These are phyloP conservation scores for Oophaga pumilio DNA, from an alignment of 2,113 vertebrate species.

Conservation along the genomic window DNA sequence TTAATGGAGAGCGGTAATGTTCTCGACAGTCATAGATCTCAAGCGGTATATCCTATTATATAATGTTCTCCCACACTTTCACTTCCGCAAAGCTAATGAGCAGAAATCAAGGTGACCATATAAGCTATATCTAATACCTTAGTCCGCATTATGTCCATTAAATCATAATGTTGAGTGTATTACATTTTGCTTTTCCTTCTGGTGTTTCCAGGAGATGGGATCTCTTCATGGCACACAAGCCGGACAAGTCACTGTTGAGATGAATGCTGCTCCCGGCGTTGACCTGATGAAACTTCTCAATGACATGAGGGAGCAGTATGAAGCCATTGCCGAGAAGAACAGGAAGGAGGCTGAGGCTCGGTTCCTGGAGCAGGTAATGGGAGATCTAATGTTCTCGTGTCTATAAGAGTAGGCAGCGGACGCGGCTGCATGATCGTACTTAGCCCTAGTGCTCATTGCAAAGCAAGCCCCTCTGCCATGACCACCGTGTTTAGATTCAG, in stretches of 20 bases:
- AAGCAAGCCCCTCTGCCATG: background rate
- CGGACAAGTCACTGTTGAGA: conserved; percentile 71
- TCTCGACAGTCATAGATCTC: too few relatives aligned
- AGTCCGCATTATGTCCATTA: background rate
- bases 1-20: too few relatives aligned
- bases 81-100: background rate
- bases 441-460: background rate
- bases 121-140: background rate
- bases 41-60: too few relatives aligned
- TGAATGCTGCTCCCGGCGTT: conserved; percentile 69
- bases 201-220: conserved; percentile 4
- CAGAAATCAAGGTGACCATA: background rate
- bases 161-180: background rate
- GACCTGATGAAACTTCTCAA: conserved; percentile 65
- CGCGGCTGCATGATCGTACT: too few relatives aligned
- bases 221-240: conserved; percentile 60
- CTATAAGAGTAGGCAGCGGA: background rate
- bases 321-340: conserved; percentile 62
- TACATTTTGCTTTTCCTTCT: background rate
- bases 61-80: background rate
- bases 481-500: background rate
- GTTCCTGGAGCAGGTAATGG: conserved; percentile 70
- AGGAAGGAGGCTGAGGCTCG: conserved; percentile 68
- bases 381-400: background rate
- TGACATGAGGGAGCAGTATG: conserved; percentile 74